Evolutionary conservation across 2,797 vertebrate species (phyloP).

Genomic region (Syngnathus rostellatus): DNA sequence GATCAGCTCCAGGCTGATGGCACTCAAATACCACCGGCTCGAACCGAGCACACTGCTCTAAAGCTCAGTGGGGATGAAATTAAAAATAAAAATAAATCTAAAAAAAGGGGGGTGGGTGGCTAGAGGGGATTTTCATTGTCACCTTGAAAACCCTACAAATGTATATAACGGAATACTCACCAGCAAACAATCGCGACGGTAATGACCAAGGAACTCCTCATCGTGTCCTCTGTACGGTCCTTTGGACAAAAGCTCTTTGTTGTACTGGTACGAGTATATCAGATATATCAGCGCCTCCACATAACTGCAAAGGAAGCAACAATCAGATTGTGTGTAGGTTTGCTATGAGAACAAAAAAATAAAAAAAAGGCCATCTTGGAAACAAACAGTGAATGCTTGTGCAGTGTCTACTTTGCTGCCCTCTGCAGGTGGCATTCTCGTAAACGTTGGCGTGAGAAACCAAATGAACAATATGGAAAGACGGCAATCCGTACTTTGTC

Average conservation of each 20-base stretch:
- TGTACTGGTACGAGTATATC: slow-evolving; percentile 91
- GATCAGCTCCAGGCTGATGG: slow-evolving; percentile 42
- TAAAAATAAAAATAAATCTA: slow-evolving; percentile 28
- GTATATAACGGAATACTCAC: slow-evolving; percentile 65
- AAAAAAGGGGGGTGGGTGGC: slow-evolving; percentile 15
- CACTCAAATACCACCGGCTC: slow-evolving; percentile 42
- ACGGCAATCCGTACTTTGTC: slow-evolving; percentile 73
- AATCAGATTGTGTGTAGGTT: background rate
- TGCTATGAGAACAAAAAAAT: background rate
- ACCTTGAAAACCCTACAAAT: slow-evolving; percentile 36
- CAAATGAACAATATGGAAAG: background rate
- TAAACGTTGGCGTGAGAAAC: background rate
- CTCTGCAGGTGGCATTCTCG: slow-evolving; percentile 41
- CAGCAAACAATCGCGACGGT: slow-evolving; percentile 91
- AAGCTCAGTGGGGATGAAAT: slow-evolving; percentile 28
- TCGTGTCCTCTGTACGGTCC: slow-evolving; percentile 86
- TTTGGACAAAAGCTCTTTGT: slow-evolving; percentile 89
- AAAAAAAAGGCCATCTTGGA: background rate
- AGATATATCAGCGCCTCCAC: slow-evolving; percentile 92
- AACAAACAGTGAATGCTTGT: background rate
- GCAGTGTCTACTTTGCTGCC: slow-evolving; percentile 40
- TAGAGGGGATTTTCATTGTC: slow-evolving; percentile 48
- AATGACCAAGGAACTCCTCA: slow-evolving; percentile 82
- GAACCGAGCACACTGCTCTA: slow-evolving; percentile 34
- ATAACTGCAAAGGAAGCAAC: slow-evolving; percentile 67